Evolutionary conservation across 1,140 invertebrate genomes (phyloP).

Genomic region (Platyscapa corneri): DNA sequence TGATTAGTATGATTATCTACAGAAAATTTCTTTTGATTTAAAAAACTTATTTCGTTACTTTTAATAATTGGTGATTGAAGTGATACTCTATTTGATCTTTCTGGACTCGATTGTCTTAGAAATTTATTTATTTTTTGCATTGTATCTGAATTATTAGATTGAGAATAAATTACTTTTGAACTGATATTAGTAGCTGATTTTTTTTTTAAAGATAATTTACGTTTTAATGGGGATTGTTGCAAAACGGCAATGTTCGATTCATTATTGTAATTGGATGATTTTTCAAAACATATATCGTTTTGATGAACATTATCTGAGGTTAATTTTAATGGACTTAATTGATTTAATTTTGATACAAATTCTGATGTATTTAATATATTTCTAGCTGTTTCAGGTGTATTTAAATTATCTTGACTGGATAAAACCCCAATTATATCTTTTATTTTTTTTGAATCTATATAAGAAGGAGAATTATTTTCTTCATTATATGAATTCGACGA

Average conservation of each 20-base stretch:
- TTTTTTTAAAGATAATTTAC: constrained; percentile 27
- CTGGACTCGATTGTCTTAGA: neutral
- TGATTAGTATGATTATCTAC: neutral
- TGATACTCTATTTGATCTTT: constrained; percentile 41
- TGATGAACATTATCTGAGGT: neutral
- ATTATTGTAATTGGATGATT: neutral
- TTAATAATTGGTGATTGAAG: neutral
- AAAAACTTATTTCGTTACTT: neutral
- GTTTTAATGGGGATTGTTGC: constrained; percentile 14
- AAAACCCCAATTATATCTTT: constrained; percentile 43
- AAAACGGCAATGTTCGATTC: neutral
- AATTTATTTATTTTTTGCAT: neutral
- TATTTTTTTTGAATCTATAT: constrained; percentile 1
- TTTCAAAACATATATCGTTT: constrained; percentile 6
- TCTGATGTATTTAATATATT: constrained; percentile 14
- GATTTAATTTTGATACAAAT: constrained; percentile 1
- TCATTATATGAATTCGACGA: neutral
- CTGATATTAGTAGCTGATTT: neutral
- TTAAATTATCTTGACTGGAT: neutral
- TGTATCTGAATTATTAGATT: neutral
- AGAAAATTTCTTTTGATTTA: neutral
- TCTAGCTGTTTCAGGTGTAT: constrained; percentile 32
- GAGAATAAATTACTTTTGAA: neutral
- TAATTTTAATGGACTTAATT: constrained; percentile 24
- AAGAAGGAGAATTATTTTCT: constrained; percentile 25